A percentile compares a stretch with the other conserved stretches of the same genome.
phyloP scores from a whole-genome alignment of 1,140 invertebrate genomes.

The Aculops lycopersici region DNA sequence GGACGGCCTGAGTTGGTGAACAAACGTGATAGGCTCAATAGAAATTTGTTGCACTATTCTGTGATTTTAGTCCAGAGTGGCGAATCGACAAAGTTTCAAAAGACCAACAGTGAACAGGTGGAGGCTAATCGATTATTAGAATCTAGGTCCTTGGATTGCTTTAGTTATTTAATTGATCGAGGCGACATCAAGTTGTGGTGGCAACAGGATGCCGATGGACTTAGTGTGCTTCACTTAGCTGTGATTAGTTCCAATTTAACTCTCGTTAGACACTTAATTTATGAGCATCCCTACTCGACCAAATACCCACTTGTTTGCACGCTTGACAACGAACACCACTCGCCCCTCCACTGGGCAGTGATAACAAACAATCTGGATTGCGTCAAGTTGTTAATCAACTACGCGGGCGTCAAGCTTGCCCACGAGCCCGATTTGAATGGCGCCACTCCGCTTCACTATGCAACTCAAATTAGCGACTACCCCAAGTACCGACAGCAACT shows the following conservation, averaged over 20 bases:
- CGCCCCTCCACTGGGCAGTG: constrained; percentile 74
- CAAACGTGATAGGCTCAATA: too few species aligned
- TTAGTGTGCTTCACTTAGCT: constrained; percentile 63
- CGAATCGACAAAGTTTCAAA: too few species aligned
- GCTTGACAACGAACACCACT: constrained; percentile 67
- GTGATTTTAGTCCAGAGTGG: too few species aligned
- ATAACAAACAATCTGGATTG: neutral
- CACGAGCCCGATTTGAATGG: constrained; percentile 64
- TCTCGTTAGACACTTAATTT: constrained; percentile 33
- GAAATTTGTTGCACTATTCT: too few species aligned
- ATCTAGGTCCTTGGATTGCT: too few species aligned
- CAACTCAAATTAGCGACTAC: constrained; percentile 86
- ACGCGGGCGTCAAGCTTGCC: constrained; percentile 55
- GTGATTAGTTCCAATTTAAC: constrained; percentile 50
- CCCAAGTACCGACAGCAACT: too few species aligned
- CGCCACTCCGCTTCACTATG: constrained; percentile 80
- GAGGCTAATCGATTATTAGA: too few species aligned
- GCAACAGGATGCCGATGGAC: constrained; percentile 57
- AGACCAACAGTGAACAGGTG: too few species aligned
- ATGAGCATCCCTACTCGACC: neutral
- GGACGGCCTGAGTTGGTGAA: too few species aligned
- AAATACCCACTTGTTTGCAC: constrained; percentile 42
- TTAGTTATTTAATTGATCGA: too few species aligned
- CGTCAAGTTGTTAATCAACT: constrained; percentile 11
- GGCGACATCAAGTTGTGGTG: constrained; percentile 44